Evolutionary conservation across 2,113 vertebrate genomes (phyloP).

Genomic region (Bos javanicus): DNA sequence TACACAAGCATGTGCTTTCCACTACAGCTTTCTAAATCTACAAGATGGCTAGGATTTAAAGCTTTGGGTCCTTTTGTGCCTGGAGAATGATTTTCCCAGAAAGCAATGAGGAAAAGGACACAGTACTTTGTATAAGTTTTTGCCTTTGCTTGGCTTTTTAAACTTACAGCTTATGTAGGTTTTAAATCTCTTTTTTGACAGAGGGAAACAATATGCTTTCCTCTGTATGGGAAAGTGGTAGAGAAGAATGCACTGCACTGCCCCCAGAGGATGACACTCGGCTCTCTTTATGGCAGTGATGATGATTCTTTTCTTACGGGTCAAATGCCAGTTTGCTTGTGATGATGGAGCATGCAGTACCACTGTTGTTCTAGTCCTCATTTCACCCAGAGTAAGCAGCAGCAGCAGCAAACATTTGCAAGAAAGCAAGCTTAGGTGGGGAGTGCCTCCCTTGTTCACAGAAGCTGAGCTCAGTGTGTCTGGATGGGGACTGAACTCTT

Average conservation of each 20-base stretch:
- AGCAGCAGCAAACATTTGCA: not conserved
- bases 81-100: not conserved
- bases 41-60: not conserved
- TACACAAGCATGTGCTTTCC: not conserved
- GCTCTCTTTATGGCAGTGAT: not conserved
- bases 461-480: not conserved
- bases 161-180: not conserved
- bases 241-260: not conserved
- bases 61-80: not conserved
- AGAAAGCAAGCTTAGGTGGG: not conserved
- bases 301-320: not conserved
- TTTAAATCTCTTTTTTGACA: not conserved
- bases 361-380: not conserved
- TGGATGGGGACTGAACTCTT: not conserved
- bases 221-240: not conserved
- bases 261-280: not conserved
- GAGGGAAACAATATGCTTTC: not conserved
- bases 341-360: not conserved
- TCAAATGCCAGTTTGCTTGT: not conserved
- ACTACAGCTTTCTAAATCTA: not conserved
- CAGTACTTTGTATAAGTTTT: not conserved
- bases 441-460: not conserved
- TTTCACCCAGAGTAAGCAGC: not conserved
- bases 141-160: slow-evolving; percentile 11
- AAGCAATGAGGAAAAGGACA: not conserved